phyloP scores from a whole-genome alignment of 2,113 vertebrate genomes.

The Clarias batrachus region DNA sequence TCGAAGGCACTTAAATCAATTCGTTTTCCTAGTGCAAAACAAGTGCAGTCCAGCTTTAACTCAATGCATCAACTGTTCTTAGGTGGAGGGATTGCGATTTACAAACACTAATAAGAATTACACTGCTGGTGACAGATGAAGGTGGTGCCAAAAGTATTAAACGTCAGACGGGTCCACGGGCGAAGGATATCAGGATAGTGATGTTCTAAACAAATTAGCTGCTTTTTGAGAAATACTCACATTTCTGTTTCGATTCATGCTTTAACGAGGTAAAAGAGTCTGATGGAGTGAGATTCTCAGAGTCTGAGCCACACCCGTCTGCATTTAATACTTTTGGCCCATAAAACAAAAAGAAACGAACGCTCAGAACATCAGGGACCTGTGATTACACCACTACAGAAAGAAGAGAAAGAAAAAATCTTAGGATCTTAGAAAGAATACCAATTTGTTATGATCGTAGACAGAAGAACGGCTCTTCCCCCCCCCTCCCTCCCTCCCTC shows the following conservation, averaged over 20 bases:
- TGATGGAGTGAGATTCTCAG: neutral
- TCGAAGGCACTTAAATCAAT: slow-evolving; percentile 60
- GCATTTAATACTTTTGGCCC: neutral
- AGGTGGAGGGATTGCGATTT: neutral
- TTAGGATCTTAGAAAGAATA: slow-evolving; percentile 29
- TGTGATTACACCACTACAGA: slow-evolving; percentile 37
- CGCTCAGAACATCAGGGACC: slow-evolving; percentile 37
- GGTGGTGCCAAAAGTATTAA: neutral
- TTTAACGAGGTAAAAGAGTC: neutral
- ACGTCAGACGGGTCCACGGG: neutral
- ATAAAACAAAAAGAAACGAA: slow-evolving; percentile 1
- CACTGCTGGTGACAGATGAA: neutral
- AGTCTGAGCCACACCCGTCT: neutral
- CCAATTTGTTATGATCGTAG: slow-evolving; percentile 26
- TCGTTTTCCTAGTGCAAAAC: slow-evolving; percentile 51
- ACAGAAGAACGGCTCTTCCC: neutral
- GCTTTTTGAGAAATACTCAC: neutral
- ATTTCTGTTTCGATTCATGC: neutral
- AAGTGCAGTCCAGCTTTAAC: slow-evolving; percentile 54
- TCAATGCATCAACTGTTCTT: slow-evolving; percentile 21
- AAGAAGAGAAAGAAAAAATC: slow-evolving; percentile 22
- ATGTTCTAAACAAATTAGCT: neutral
- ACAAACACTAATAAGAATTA: slow-evolving; percentile 27
- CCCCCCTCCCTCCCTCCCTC: neutral
- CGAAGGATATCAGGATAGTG: neutral